These are phyloP conservation scores for Blastomussa wellsi DNA, from an alignment of 92 coral and sea anemone species.

Conservation along the genomic window DNA sequence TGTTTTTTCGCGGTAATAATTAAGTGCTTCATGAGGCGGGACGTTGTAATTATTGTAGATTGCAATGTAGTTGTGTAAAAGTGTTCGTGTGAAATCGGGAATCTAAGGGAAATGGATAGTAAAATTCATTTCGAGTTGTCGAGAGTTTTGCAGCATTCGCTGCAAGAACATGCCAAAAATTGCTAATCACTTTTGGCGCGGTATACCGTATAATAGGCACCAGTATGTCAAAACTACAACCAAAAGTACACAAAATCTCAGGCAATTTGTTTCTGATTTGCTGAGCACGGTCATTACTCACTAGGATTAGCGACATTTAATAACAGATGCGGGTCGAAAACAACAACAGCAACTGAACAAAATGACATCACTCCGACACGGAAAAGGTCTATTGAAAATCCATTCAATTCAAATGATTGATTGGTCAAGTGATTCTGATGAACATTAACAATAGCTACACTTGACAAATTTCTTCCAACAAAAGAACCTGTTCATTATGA, in stretches of 20 bases:
- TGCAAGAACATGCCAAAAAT: neutral
- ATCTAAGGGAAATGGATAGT: neutral
- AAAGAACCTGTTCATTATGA: neutral
- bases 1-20: no score
- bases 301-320: neutral
- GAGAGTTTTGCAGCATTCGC: neutral
- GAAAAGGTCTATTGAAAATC: neutral
- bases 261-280: neutral
- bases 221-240: neutral
- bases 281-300: neutral
- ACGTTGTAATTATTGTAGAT: neutral
- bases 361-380: neutral
- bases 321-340: neutral
- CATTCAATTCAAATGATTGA: conserved; percentile 2
- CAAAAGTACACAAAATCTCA: neutral
- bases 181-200: neutral
- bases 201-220: neutral
- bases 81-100: neutral
- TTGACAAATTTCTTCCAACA: conserved; percentile 1
- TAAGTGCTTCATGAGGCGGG: neutral
- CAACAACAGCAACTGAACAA: neutral
- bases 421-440: neutral
- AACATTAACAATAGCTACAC: conserved; percentile 9
- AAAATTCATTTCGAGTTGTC: neutral
- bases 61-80: no score